Conservation (phyloP, 2,113 vertebrate species). For the Bostrychus sinensis region DNA sequence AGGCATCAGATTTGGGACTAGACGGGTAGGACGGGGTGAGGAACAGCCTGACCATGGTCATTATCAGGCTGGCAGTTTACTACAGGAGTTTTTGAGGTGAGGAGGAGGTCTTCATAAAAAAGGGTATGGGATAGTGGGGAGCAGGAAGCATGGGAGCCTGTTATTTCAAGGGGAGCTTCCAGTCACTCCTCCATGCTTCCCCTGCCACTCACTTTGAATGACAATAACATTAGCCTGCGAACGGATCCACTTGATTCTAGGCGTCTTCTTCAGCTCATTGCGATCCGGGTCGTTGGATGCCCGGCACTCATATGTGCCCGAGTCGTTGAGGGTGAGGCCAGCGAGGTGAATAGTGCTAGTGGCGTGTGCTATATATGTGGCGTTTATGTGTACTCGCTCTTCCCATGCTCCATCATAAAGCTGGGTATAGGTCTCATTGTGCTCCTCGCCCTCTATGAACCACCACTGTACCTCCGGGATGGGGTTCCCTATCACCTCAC, state of each 20-base stretch:
- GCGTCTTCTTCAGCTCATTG: constrained; percentile 89
- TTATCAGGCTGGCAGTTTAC: constrained; percentile 34
- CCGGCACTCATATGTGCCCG: constrained; percentile 91
- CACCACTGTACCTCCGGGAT: constrained; percentile 94
- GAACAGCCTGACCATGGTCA: constrained; percentile 12
- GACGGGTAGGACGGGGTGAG: constrained; percentile 17
- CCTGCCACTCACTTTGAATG: constrained; percentile 91
- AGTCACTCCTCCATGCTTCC: constrained; percentile 41
- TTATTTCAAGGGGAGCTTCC: constrained; percentile 52
- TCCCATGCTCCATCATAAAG: constrained; percentile 88
- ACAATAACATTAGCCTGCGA: constrained; percentile 94
- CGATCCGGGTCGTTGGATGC: constrained; percentile 96
- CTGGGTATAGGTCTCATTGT: constrained; percentile 82
- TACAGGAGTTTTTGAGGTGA: constrained; percentile 41
- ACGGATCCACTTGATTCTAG: constrained; percentile 96
- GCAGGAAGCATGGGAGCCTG: constrained; percentile 57
- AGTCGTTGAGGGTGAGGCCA: constrained; percentile 82
- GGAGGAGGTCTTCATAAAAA: constrained; percentile 42
- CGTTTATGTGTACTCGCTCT: constrained; percentile 85
- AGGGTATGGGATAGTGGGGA: constrained; percentile 40
- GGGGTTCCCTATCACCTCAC: constrained; percentile 88
- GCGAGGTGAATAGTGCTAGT: constrained; percentile 85
- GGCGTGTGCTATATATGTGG: constrained; percentile 87
- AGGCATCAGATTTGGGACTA: constrained; percentile 47
- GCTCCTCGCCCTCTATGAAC: constrained; percentile 84